Base-by-base conservation (phyloP, 2,797 vertebrate species). In the Platyrinchus mystaceus region DNA sequence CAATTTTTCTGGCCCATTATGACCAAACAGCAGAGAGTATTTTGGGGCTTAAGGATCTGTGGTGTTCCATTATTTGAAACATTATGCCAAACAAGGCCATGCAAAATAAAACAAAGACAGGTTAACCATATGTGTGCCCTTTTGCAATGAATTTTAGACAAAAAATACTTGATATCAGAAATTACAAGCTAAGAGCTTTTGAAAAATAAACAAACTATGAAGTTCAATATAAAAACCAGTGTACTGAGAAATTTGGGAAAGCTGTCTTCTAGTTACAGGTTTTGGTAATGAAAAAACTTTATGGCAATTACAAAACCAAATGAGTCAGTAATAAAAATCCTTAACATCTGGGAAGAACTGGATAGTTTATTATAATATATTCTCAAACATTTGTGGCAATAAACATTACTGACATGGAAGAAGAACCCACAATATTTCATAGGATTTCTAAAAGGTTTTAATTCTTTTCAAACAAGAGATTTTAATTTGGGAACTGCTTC, bases 301-400 rank as follows among this genome's bases (percentile, higher is more conserved):
- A 83, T 69, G 66, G 59, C 67, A 90, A 86, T 93, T 85, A 90
- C 69, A 69, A 84, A 95, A 73, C 55, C 84, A 89, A 93, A 73
- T 43, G 46, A 94, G 43, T 91, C 76, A 93, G 82, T 95, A 88
- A 85, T 92, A 92, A 94, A 84, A 92, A 94, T 91, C 69, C 59
- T 49, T 49, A 87, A 91, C 79, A 94, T 92, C 73, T 91, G 85
- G 50, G 69, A 89, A 92, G 58, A 90, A 84, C 47, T 49, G n/a
- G 30, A 56, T 80, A 68, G 62, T 87, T 93, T 83, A 84, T 77
- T 87, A 53, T 58, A 91, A 82, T 34, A 79, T 34, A 76, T 88
- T 88, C 59, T 69, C 84, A 88, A 90, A 68, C 50, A 50, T 49
- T 93, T 78, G 39, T 58, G 66, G 75, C 47, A 87, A 90, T 80